Evolutionary conservation across 2,888 invertebrate species (phyloP).

Genomic region (Aricia artaxerxes): DNA sequence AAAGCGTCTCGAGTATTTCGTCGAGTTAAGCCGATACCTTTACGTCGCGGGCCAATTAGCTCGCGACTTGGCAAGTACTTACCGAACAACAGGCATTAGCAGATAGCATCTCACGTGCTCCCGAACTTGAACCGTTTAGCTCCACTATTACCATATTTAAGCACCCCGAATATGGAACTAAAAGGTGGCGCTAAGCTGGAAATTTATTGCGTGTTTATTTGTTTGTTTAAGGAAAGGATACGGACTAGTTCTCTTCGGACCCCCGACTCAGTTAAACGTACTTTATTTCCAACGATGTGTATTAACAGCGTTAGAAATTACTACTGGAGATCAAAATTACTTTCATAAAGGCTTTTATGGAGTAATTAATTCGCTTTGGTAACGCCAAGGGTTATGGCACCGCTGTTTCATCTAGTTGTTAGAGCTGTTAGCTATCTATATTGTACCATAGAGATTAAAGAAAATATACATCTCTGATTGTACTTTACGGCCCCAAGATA

Average conservation of each 20-base stretch:
- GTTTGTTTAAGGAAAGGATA: constrained; percentile 12
- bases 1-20: constrained; percentile 10
- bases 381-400: no score
- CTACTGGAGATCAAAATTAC: no score
- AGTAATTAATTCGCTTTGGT: no score
- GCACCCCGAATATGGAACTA: constrained; percentile 7
- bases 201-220: constrained; percentile 12
- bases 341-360: no score
- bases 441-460: no score
- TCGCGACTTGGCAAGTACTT: constrained; percentile 35
- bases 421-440: no score
- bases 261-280: neutral
- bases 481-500: neutral
- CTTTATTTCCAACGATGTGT: neutral
- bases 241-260: neutral
- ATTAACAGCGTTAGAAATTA: no score
- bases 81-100: constrained; percentile 47
- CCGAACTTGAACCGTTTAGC: constrained; percentile 62
- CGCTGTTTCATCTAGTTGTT: no score
- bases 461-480: no score
- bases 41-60: constrained; percentile 29
- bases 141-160: constrained; percentile 61
- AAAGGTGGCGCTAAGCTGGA: constrained; percentile 1
- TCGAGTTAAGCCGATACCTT: constrained; percentile 26
- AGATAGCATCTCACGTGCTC: constrained; percentile 50